phyloP scores from a whole-genome alignment of 1,140 invertebrate species.

The Orussus abietinus region DNA sequence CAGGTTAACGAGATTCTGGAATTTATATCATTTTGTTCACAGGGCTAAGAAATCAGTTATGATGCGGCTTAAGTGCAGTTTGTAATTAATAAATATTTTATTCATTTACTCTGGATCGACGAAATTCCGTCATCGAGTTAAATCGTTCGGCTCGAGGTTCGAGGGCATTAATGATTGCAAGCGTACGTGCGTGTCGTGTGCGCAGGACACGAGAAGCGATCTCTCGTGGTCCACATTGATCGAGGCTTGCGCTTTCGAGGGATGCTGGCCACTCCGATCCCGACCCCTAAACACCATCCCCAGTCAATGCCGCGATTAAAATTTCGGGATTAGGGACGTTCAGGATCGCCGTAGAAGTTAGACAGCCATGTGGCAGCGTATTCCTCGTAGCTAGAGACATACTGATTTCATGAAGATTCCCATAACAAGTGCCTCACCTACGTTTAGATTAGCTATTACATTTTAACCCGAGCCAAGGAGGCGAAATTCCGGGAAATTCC shows the following conservation, averaged over 20 bases:
- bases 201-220: slow-evolving; percentile 13
- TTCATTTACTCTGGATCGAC: too few species aligned
- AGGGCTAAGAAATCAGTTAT: too few species aligned
- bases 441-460: too few species aligned
- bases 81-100: too few species aligned
- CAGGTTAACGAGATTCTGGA: too few species aligned
- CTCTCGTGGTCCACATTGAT: slow-evolving; percentile 36
- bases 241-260: slow-evolving; percentile 33
- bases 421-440: slow-evolving; percentile 14
- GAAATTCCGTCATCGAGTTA: too few species aligned
- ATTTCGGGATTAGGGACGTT: slow-evolving; percentile 24
- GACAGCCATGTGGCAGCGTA: slow-evolving; percentile 29
- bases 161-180: too few species aligned
- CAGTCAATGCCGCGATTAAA: slow-evolving; percentile 38
- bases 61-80: too few species aligned
- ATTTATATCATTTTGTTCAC: too few species aligned
- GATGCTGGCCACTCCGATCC: slow-evolving; percentile 36
- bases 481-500: too few species aligned
- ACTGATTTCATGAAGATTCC: slow-evolving; percentile 10
- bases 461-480: too few species aligned
- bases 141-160: too few species aligned
- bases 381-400: slow-evolving; percentile 20
- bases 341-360: slow-evolving; percentile 22
- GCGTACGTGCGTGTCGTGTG: slow-evolving; percentile 7
- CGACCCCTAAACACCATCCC: slow-evolving; percentile 30